Evolutionary conservation across 2,113 vertebrate genomes (phyloP).

Genomic region (Myrmecobius fasciatus): DNA sequence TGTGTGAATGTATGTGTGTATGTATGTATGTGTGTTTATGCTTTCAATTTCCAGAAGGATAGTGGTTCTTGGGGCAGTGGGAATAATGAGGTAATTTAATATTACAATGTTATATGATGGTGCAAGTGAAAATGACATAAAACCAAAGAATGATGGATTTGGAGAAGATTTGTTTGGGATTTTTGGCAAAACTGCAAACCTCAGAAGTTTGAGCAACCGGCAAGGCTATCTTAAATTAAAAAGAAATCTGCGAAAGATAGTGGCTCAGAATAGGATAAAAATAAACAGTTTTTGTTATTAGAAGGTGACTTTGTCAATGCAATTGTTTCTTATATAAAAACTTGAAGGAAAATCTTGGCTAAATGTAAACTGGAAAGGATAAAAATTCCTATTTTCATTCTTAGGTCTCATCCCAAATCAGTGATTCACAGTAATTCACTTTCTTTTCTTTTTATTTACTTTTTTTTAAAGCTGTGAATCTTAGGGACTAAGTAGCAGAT

Average conservation of each 20-base stretch:
- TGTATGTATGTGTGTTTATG: no score
- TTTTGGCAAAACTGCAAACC: not conserved
- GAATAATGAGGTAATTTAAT: not conserved
- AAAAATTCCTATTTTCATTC: conserved; percentile 30
- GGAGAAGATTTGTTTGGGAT: not conserved
- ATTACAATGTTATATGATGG: not conserved
- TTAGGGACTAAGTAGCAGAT: conserved; percentile 48
- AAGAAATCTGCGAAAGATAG: not conserved
- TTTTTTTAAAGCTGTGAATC: conserved; percentile 60
- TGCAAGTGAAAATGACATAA: not conserved
- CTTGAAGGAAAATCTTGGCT: conserved; percentile 38
- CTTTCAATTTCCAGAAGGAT: not conserved
- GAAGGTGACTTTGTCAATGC: conserved; percentile 35
- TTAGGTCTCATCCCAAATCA: conserved; percentile 32
- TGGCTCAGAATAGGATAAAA: conserved; percentile 1
- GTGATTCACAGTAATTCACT: not conserved
- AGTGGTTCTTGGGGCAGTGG: no score
- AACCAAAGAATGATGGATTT: not conserved
- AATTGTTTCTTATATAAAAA: conserved; percentile 48
- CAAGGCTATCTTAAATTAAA: not conserved
- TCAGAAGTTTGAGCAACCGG: conserved; percentile 24
- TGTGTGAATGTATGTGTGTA: not conserved
- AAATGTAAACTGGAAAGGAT: conserved; percentile 33
- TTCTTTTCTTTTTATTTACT: conserved; percentile 51
- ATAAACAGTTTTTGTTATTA: conserved; percentile 31